These are phyloP conservation scores for Drosophila nebulosa DNA, from an alignment of 1,140 invertebrate species.

Conservation along the genomic window DNA sequence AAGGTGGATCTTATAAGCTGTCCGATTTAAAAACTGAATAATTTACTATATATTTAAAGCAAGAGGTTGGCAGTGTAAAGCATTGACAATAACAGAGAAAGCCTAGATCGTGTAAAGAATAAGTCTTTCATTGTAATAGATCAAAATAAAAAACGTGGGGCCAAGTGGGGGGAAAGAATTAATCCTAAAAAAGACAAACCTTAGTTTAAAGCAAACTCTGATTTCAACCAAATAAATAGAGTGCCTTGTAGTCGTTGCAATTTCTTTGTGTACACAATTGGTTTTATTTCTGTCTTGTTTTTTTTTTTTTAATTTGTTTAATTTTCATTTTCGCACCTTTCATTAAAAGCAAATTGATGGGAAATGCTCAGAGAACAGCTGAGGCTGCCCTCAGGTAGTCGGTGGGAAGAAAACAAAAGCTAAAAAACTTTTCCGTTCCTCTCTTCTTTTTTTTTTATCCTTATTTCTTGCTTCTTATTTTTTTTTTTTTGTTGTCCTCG, in stretches of 20 bases:
- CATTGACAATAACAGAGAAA: too few relatives aligned
- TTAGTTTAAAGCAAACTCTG: too few relatives aligned
- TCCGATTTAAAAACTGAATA: too few relatives aligned
- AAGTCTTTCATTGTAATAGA: too few relatives aligned
- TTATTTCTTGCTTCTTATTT: not conserved
- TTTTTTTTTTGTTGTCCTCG: conserved; percentile 21
- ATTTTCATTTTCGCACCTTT: conserved; percentile 77
- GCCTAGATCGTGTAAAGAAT: too few relatives aligned
- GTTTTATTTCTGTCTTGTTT: not conserved
- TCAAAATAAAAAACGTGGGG: too few relatives aligned
- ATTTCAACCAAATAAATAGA: not conserved
- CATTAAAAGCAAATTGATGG: conserved; percentile 74
- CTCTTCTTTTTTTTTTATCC: conserved; percentile 31
- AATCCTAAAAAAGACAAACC: too few relatives aligned
- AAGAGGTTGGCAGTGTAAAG: too few relatives aligned
- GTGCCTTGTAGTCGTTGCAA: not conserved
- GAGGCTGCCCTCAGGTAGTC: conserved; percentile 41
- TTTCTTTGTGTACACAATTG: not conserved
- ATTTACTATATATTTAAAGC: too few relatives aligned
- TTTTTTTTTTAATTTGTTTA: conserved; percentile 72
- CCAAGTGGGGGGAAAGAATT: too few relatives aligned
- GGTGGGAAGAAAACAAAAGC: conserved; percentile 60
- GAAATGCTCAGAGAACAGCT: conserved; percentile 67
- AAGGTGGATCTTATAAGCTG: not conserved
- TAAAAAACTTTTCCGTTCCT: conserved; percentile 28